Evolutionary conservation across 1,140 invertebrate species (phyloP), one percentile per base, ranked within the genome.

Genomic region (Vanessa atalanta): DNA sequence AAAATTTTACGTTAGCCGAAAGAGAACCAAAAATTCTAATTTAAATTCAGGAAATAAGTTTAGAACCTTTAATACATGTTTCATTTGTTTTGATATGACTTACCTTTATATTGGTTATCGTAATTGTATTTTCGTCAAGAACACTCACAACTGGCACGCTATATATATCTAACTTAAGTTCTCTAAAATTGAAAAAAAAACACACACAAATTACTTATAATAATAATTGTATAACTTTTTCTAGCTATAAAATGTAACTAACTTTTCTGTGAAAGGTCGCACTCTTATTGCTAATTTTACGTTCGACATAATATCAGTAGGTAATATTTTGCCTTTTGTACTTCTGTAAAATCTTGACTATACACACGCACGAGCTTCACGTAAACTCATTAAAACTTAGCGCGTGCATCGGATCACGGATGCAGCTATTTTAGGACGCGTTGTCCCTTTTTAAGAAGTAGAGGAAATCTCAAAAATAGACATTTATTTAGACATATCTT

Each of bases 101-200:
- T 92, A 94, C 94, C 89, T 94, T 94, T 15, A 93, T 83, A 80
- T 94, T 94, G 16, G 93, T 94, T 43, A 94, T 92, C 16, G 93
- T 88, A 14, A 94, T 84, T 23, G 91, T 92, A 47, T 90, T 88
- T 16, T 86, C 81, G 75, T 93, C 91, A 65, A 93, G 77, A 12
- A 94, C 87, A 65, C 80, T 81, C 2, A 94, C 87, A n/a, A 94
- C 89, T 20, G 81, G 67, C 0, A 77, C 55, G 13, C 75, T 72
- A 48, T 87, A 81, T 65, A 83, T 85, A 3, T 89, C 86, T 9
- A 77, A 83, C 72, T 79, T 88, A 15, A 88, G 61, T 70, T 91
- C 89, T 73, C 89, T 91, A 75, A 31, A 76, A 69, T 65, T 60
- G 71, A 48, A 72, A 63, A n/a, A 72, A 65, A 43, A 53, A 60